Conservation (phyloP, 2,888 invertebrate species). For the Drosophila pegasa region DNA sequence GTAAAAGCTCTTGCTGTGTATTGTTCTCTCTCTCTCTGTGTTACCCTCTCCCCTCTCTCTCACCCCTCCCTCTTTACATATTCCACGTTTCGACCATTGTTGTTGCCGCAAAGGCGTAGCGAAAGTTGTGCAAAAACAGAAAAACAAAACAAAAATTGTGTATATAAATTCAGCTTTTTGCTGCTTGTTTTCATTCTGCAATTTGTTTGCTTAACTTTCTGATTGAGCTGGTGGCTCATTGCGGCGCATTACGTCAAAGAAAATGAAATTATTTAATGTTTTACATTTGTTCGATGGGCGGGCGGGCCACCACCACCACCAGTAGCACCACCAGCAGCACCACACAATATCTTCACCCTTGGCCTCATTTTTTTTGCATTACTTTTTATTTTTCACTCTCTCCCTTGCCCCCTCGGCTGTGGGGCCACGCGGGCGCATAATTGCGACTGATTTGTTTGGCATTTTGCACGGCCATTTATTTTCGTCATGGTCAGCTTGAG, state of each 20-base stretch:
- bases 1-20: constrained; percentile 40
- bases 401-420: neutral
- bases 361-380: constrained; percentile 14
- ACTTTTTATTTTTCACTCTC: constrained; percentile 10
- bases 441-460: constrained; percentile 76
- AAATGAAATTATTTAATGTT: constrained; percentile 73
- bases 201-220: constrained; percentile 78
- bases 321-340: neutral
- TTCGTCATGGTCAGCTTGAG: constrained; percentile 69
- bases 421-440: constrained; percentile 54
- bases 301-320: neutral
- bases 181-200: constrained; percentile 68
- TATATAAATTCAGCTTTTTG: constrained; percentile 57
- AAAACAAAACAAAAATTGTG: neutral
- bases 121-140: constrained; percentile 19
- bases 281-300: constrained; percentile 58
- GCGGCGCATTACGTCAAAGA: constrained; percentile 43
- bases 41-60: neutral
- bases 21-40: constrained; percentile 25
- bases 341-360: constrained; percentile 25
- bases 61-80: neutral
- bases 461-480: constrained; percentile 73
- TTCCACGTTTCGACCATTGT: constrained; percentile 22
- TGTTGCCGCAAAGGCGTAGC: constrained; percentile 25
- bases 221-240: constrained; percentile 70